Conservation (phyloP, 2,113 vertebrate species). For the Ceuthmochares aereus region DNA sequence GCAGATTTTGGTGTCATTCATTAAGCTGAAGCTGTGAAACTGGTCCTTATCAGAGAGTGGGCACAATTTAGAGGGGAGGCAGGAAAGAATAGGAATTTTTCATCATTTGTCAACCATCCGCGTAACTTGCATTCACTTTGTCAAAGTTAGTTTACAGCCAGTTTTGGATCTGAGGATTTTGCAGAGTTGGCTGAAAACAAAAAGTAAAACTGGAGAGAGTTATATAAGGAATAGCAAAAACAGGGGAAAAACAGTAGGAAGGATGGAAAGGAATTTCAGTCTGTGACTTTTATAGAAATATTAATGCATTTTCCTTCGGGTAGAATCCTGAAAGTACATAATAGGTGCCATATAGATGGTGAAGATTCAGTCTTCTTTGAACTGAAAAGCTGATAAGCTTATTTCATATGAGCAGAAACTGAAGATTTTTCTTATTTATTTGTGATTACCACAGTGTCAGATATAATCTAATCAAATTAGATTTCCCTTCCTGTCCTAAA, state of each 20-base stretch:
- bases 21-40: background rate
- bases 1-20: background rate
- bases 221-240: background rate
- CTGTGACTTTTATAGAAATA: background rate
- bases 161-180: background rate
- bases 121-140: fast-evolving
- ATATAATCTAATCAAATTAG: background rate
- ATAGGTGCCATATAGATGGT: background rate
- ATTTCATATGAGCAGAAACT: background rate
- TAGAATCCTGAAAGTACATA: background rate
- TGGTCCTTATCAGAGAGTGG: fast-evolving
- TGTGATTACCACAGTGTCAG: background rate
- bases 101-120: background rate
- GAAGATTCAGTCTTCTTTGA: background rate
- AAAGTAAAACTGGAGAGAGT: background rate
- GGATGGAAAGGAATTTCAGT: background rate
- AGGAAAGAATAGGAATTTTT: background rate
- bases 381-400: background rate
- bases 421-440: background rate
- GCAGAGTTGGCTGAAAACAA: background rate
- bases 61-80: fast-evolving
- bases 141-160: background rate
- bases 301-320: background rate
- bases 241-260: background rate
- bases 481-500: background rate